These are phyloP conservation scores for Eumeta japonica DNA, from an alignment of 1,140 invertebrate species.

Conservation along the genomic window DNA sequence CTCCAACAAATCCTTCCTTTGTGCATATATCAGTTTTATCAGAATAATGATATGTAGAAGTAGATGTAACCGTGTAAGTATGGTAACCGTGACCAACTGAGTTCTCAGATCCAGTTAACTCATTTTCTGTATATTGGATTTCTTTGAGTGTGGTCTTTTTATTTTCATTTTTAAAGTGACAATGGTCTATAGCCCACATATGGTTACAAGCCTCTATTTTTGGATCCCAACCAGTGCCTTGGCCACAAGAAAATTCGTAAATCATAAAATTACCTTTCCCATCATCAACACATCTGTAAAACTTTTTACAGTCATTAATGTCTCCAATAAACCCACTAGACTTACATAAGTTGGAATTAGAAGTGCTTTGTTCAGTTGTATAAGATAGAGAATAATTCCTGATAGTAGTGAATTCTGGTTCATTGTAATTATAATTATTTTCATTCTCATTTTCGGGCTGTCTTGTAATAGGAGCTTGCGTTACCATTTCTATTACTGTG, in stretches of 20 bases:
- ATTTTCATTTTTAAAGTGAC: slow-evolving; percentile 6
- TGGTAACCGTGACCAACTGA: slow-evolving; percentile 11
- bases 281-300: slow-evolving; percentile 60
- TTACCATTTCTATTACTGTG: too few relatives aligned
- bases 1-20: slow-evolving; percentile 54
- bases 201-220: slow-evolving; percentile 68
- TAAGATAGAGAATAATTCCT: too few relatives aligned
- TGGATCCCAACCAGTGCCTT: slow-evolving; percentile 74
- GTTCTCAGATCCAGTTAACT: slow-evolving; percentile 8
- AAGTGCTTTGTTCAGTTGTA: too few relatives aligned
- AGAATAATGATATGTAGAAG: slow-evolving; percentile 8
- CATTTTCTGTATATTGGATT: background rate
- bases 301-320: slow-evolving; percentile 62
- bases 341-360: too few relatives aligned
- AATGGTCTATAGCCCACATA: slow-evolving; percentile 52
- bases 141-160: background rate
- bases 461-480: too few relatives aligned
- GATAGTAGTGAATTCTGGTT: too few relatives aligned
- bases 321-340: slow-evolving; percentile 60
- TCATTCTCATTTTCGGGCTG: too few relatives aligned
- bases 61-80: slow-evolving; percentile 12
- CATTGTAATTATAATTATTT: too few relatives aligned
- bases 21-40: slow-evolving; percentile 20
- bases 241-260: slow-evolving; percentile 61
- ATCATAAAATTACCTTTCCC: slow-evolving; percentile 45